phyloP scores from a whole-genome alignment of 2,113 vertebrate species.

The Antechinus stuartii region DNA sequence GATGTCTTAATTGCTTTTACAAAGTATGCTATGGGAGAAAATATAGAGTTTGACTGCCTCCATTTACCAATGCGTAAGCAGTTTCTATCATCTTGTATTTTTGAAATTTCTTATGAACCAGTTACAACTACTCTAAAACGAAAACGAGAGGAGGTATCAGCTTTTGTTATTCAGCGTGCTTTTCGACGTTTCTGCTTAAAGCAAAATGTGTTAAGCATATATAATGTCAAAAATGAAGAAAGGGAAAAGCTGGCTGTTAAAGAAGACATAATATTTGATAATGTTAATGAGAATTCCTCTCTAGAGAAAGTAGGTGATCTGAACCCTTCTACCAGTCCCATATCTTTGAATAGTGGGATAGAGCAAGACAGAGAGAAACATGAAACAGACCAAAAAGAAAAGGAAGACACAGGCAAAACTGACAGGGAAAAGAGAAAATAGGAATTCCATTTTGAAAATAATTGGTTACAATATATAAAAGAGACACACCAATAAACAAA shows the following conservation, averaged over 20 bases:
- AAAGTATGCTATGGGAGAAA: constrained; percentile 90
- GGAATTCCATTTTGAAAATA: constrained; percentile 77
- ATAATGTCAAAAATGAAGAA: constrained; percentile 71
- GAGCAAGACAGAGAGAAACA: constrained; percentile 84
- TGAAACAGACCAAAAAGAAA: constrained; percentile 87
- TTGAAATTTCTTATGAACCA: constrained; percentile 92
- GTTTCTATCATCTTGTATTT: constrained; percentile 91
- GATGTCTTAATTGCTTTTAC: constrained; percentile 93
- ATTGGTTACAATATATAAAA: constrained; percentile 84
- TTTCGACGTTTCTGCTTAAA: constrained; percentile 83
- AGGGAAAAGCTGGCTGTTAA: constrained; percentile 76
- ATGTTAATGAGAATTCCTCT: constrained; percentile 72
- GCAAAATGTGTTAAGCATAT: constrained; percentile 72
- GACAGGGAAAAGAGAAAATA: constrained; percentile 82
- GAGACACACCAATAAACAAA: constrained; percentile 72
- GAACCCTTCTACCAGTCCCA: constrained; percentile 72
- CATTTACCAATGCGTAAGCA: constrained; percentile 91
- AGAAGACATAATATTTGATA: constrained; percentile 75
- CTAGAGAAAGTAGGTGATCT: constrained; percentile 79
- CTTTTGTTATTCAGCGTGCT: constrained; percentile 90
- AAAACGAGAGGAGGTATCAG: constrained; percentile 90
- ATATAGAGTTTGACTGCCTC: constrained; percentile 88
- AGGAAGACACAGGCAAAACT: constrained; percentile 79
- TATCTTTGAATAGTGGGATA: constrained; percentile 75
- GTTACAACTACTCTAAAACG: constrained; percentile 93